Evolutionary conservation across 2,113 vertebrate species (phyloP).

Genomic region (Brienomyrus longianalis): DNA sequence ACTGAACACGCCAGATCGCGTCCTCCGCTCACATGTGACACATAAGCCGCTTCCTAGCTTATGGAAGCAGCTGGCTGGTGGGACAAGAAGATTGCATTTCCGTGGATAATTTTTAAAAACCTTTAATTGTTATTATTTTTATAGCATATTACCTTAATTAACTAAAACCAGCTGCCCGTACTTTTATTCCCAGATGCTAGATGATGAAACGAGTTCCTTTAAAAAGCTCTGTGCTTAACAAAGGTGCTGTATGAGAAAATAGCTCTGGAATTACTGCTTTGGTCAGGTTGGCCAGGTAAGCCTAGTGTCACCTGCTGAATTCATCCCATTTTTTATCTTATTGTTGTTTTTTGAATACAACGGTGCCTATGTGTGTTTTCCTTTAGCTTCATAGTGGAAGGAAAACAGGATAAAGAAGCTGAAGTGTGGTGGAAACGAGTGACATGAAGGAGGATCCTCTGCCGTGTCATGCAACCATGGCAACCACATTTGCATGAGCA

Average conservation of each 20-base stretch:
- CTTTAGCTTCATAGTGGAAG: neutral
- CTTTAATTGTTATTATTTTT: neutral
- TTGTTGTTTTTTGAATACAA: neutral
- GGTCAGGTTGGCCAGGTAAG: neutral
- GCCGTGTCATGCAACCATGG: slow-evolving; percentile 47
- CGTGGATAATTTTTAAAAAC: neutral
- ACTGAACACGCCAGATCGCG: neutral
- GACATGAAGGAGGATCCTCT: slow-evolving; percentile 9
- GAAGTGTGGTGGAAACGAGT: neutral
- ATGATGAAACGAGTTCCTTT: neutral
- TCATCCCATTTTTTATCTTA: neutral
- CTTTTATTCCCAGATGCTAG: neutral
- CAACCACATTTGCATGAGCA: slow-evolving; percentile 51
- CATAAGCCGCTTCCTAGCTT: neutral
- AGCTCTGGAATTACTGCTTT: neutral
- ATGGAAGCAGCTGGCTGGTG: neutral
- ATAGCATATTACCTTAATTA: neutral
- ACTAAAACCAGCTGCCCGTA: neutral
- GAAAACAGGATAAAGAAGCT: neutral
- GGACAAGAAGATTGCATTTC: neutral
- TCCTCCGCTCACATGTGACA: neutral
- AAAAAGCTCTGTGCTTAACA: neutral
- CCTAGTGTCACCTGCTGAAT: neutral
- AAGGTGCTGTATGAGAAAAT: neutral
- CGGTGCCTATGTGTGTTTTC: neutral